These are phyloP conservation scores for Helarctos malayanus DNA, from an alignment of 2,797 vertebrate species.

Conservation along the genomic window DNA sequence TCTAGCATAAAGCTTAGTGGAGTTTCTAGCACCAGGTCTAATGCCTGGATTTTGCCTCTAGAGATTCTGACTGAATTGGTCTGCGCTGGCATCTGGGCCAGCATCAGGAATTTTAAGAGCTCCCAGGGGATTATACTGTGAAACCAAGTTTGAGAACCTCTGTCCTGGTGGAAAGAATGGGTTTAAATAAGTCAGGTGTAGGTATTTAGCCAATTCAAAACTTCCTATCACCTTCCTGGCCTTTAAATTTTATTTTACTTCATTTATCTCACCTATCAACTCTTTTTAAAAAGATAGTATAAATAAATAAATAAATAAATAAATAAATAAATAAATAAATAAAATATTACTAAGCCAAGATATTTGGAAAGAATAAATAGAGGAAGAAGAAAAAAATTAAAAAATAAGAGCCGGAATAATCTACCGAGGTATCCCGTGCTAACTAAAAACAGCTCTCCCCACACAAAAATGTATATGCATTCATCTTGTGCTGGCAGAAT, in stretches of 20 bases:
- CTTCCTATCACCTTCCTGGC: neutral
- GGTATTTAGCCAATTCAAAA: neutral
- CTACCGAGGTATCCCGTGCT: neutral
- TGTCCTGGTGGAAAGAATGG: neutral
- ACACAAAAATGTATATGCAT: neutral
- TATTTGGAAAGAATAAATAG: neutral
- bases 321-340: neutral
- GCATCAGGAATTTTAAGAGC: neutral
- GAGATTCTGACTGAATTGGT: neutral
- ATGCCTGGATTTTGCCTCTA: neutral
- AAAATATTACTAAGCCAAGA: conserved; percentile 10
- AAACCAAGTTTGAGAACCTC: neutral
- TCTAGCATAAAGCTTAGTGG: neutral
- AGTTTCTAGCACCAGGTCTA: neutral
- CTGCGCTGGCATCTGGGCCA: neutral
- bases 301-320: neutral
- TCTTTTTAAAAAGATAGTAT: neutral
- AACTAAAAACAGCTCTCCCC: neutral
- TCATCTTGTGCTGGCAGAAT: neutral
- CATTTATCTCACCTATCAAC: neutral
- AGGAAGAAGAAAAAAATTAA: neutral
- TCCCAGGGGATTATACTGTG: neutral
- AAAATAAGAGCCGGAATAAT: neutral
- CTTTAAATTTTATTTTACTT: neutral
- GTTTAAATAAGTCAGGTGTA: neutral